Evolutionary conservation across 2,797 vertebrate species (phyloP), one percentile per base, ranked within the genome.

Genomic region (Petrocephalus sullivani): DNA sequence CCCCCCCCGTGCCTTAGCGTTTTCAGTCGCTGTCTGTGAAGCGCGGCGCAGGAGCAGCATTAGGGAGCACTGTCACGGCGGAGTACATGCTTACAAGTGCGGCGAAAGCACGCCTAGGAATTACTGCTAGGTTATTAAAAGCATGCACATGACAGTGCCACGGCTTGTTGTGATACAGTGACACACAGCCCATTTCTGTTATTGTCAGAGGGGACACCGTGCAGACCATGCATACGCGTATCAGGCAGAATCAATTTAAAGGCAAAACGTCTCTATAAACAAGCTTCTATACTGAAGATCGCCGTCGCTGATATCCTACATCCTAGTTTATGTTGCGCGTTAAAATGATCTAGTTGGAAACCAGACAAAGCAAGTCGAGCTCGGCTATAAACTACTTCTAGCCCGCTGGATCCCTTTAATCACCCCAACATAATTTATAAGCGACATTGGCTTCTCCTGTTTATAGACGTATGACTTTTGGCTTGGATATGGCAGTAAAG

Each of bases 61-160:
- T 14, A 19, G 21, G 54, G 21, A 23, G 81, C 10, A 53, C 49
- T 49, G 81, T 12, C 9, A 49, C n/a, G n/a, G n/a, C 8, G 14
- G 49, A 84, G 41, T 82, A 46, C 49, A 51, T 82, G 78, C 41
- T 82, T 23, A 82, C 49, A 82, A 82, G 78, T 82, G 78, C 78
- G 53, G 51, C 14, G 19, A 46, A 49, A n/a, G 41, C 41, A 81
- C 75, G 41, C n/a, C 16, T 81, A 49, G 9, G 49, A 46, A 81
- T 81, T 81, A 21, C 37, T 46, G 75, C 49, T 49, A n/a, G 19
- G 7, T 49, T 49, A 49, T 49, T 49, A 46, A 81, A 81, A 49
- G 46, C 75, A 81, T 81, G 41, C 37, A n/a, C 75, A 49, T 8
- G 19, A 49, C 46, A 81, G 46, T 81, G 75, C 37, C 33, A 1